phyloP scores from a whole-genome alignment of 1,140 invertebrate genomes.

The Pentalonia nigronervosa region DNA sequence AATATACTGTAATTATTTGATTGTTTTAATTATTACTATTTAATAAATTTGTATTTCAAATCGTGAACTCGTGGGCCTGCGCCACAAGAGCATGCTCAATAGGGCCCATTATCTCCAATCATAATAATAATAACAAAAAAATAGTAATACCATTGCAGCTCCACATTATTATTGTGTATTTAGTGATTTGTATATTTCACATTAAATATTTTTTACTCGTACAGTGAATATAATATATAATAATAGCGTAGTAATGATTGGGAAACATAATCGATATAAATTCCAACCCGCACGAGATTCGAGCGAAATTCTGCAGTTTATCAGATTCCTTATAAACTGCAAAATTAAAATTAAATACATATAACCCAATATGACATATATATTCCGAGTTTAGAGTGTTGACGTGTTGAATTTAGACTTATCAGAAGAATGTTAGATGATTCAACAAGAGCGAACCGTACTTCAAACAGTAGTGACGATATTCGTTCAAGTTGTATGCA shows the following conservation, averaged over 20 bases:
- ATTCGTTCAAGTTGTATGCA: not conserved
- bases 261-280: not conserved
- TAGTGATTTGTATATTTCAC: not conserved
- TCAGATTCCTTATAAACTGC: not conserved
- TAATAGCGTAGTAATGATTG: not conserved
- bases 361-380: not conserved
- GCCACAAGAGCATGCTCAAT: too few species aligned
- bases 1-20: too few species aligned
- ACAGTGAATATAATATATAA: too few species aligned
- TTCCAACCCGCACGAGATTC: not conserved
- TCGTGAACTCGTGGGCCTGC: too few species aligned
- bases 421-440: not conserved
- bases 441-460: not conserved
- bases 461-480: not conserved
- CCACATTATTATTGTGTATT: not conserved
- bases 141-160: not conserved
- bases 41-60: too few species aligned
- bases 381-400: not conserved
- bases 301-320: not conserved
- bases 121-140: too few species aligned
- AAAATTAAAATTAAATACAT: not conserved
- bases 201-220: not conserved
- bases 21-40: too few species aligned
- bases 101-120: too few species aligned
- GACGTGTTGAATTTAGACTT: not conserved